Evolutionary conservation across 2,888 invertebrate genomes (phyloP).

Genomic region (Diplolepis rosae): DNA sequence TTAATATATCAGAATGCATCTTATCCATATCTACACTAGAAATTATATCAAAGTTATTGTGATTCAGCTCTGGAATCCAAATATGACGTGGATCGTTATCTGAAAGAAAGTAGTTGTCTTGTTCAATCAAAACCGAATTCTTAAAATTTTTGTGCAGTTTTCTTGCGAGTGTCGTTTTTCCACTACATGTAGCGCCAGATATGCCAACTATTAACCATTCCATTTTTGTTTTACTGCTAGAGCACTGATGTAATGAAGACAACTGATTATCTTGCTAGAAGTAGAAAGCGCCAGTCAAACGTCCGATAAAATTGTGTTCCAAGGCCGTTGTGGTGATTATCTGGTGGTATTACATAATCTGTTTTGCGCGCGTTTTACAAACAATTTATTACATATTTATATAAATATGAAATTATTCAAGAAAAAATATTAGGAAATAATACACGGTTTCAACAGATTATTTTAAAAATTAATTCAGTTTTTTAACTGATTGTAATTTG

Average conservation of each 20-base stretch:
- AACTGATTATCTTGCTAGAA: slow-evolving; percentile 8
- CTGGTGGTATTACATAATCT: neutral
- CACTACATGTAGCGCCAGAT: slow-evolving; percentile 88
- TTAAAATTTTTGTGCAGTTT: slow-evolving; percentile 74
- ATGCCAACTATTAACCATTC: slow-evolving; percentile 81
- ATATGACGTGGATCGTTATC: slow-evolving; percentile 80
- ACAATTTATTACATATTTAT: neutral
- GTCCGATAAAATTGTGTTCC: slow-evolving; percentile 1
- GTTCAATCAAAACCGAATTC: slow-evolving; percentile 77
- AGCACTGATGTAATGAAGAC: neutral
- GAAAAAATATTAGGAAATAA: neutral
- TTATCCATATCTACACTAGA: slow-evolving; percentile 83
- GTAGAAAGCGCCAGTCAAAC: neutral
- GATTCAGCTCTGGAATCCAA: slow-evolving; percentile 79
- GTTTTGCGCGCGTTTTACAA: neutral
- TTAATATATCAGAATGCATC: slow-evolving; percentile 79
- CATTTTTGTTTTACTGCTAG: slow-evolving; percentile 65
- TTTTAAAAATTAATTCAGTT: neutral
- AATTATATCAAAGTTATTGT: slow-evolving; percentile 85
- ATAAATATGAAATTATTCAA: neutral
- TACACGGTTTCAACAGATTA: neutral
- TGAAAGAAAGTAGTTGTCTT: slow-evolving; percentile 85
- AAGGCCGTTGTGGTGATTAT: neutral
- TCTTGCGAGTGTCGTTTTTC: slow-evolving; percentile 85
- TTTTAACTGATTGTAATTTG: neutral